Evolutionary conservation across 2,113 vertebrate genomes (phyloP), one percentile per base, ranked within the genome.

Genomic region (Stegastes partitus): DNA sequence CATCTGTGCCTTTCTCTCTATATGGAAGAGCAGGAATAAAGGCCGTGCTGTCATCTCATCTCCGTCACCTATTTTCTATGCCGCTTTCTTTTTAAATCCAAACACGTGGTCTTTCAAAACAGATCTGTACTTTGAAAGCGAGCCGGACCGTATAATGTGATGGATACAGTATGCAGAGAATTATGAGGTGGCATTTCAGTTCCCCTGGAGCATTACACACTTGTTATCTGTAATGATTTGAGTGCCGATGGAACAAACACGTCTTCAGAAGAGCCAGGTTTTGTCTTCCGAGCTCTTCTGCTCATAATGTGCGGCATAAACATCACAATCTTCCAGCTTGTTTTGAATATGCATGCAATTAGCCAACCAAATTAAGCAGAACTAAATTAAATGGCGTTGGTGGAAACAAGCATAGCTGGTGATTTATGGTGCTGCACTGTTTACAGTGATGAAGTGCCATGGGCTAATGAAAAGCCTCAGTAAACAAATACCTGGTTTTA

Each of bases 261-360:
- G 5, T 77, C 79, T 69, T 83, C 42, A 39, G 75, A 84, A 74
- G 74, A 66, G 44, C 18, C 66, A 39, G 68, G 22, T 85, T 86
- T 86, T 75, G 77, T 77, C 21, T 88, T 83, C 22, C 5, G 11
- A 26, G 64, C 59, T 63, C 75, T 34, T 72, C 57, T 62, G 66
- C 73, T 79, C 75, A 50, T 83, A 90, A 87, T 79, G 58, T 68
- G 82, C 1, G 1, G 79, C 78, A 67, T 86, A 87, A 90, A 90
- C 83, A 90, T 79, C 50, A 47, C 85, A 79, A 62, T 86, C 81
- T 66, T 81, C 66, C 67, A 76, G 76, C 87, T 77, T 85, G 87
- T 89, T 91, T 80, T 93, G 86, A 92, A 93, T 91, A 91, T 88
- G 80, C 88, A 92, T 83, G 79, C 83, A 92, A 90, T 95, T 92